These are phyloP conservation scores for Drosophila quadrilineata DNA, from an alignment of 1,140 invertebrate species.

Conservation along the genomic window DNA sequence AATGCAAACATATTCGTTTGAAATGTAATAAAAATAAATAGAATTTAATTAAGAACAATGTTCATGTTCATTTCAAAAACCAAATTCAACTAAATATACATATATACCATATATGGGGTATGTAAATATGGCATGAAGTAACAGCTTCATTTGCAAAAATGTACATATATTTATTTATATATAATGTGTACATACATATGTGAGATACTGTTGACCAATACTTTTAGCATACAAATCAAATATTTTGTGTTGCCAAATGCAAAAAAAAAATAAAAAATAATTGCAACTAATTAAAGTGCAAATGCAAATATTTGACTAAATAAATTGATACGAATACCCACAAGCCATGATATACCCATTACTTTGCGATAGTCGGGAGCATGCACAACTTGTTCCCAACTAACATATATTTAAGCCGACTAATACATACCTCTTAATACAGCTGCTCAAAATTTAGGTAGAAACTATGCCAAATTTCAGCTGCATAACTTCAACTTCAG, in stretches of 20 bases:
- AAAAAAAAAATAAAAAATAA: constrained; percentile 27
- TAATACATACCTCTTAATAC: no score
- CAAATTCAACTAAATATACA: no score
- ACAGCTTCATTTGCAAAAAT: constrained; percentile 59
- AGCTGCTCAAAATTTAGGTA: neutral
- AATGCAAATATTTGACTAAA: constrained; percentile 67
- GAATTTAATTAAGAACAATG: no score
- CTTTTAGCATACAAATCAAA: constrained; percentile 16
- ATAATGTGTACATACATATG: neutral
- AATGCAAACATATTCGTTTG: no score
- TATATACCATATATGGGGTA: neutral
- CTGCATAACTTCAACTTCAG: neutral
- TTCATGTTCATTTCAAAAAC: no score
- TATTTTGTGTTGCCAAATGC: constrained; percentile 21
- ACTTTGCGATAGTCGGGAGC: no score
- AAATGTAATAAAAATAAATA: no score
- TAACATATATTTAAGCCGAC: no score
- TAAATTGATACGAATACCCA: constrained; percentile 16
- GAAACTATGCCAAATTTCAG: no score
- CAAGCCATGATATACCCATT: neutral
- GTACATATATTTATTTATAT: neutral
- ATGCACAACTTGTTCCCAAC: no score
- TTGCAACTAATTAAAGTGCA: constrained; percentile 58
- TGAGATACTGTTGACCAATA: constrained; percentile 13
- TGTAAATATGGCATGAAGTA: constrained; percentile 33